Conservation (phyloP, 2,797 vertebrate species). For the Lepidocolaptes lacrymiger region DNA sequence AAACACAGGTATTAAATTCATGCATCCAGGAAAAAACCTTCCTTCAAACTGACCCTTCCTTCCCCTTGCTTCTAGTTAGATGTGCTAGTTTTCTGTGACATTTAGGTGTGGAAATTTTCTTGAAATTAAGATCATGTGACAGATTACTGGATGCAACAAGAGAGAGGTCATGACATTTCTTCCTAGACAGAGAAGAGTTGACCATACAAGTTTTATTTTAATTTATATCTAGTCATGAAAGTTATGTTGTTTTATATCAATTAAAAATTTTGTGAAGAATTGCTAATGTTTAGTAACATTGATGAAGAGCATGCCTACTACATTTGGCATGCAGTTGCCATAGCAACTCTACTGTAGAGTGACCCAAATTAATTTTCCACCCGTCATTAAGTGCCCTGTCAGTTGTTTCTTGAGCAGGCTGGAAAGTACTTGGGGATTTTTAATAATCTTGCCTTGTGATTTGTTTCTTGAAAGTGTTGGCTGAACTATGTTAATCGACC, state of each 20-base stretch:
- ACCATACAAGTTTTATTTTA: not conserved
- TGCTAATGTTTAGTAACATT: slow-evolving; percentile 52
- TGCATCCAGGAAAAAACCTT: not conserved
- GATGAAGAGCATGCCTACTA: slow-evolving; percentile 37
- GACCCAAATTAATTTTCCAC: slow-evolving; percentile 82
- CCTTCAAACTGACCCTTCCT: not conserved
- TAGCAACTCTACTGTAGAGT: slow-evolving; percentile 73
- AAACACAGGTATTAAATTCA: not conserved
- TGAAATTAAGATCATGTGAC: not conserved
- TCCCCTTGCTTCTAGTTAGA: not conserved
- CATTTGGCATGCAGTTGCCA: slow-evolving; percentile 75
- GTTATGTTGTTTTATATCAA: slow-evolving; percentile 21
- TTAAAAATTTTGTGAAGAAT: slow-evolving; percentile 41
- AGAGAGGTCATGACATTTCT: not conserved
- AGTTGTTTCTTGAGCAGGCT: slow-evolving; percentile 5
- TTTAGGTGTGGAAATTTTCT: slow-evolving; percentile 22
- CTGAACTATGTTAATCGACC: not conserved
- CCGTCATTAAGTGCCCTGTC: slow-evolving; percentile 63
- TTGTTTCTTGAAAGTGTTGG: not conserved
- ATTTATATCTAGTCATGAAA: not conserved
- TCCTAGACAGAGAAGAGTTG: not conserved
- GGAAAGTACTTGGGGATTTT: not conserved
- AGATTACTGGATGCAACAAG: not conserved
- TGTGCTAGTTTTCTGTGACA: not conserved
- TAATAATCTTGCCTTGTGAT: not conserved